Evolutionary conservation across 2,113 vertebrate genomes (phyloP), one percentile per base, ranked within the genome.

Genomic region (Grantiella picta): DNA sequence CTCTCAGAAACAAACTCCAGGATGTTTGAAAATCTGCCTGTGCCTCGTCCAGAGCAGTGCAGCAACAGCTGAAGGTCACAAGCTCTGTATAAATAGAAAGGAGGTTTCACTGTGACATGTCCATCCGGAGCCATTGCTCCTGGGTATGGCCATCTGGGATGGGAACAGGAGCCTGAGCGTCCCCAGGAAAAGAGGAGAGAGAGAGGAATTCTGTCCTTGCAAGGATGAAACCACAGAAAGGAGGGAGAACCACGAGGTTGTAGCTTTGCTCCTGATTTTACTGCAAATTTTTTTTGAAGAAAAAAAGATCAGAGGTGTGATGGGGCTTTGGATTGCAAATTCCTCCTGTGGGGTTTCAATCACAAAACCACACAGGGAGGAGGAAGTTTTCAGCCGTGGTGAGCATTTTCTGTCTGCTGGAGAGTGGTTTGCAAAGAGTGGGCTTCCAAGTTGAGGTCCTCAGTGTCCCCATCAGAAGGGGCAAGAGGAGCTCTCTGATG

Each of bases 41-140:
- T 64, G 83, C 86, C 53, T 25, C 0, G 15, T 36, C 50, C 52
- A 36, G 56, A 3, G 7, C 2, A 25, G 24, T 57, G 87, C 0
- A 66, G 93, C 94, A 90, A 82, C 90, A 95, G 94, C 95, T 95
- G 95, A 94, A 95, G 94, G 89, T 90, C 90, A 82, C 27, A 90
- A 60, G 82, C 33, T 2, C 23, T 16, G 70, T 47, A 85, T 94
- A 95, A 97, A 95, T 90, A 97, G 89, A 54, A 80, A 70, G 81
- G 85, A 91, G 87, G 52, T 79, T 95, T 95, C 66, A 69, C 56
- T 80, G 90, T 90, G 93, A 85, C 85, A 91, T 10, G 95, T 91
- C 94, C 95, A 94, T 87, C 73, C 82, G 9, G 84, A 94, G 95
- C 73, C 16, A 11, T 90, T 22, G 94, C 93, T 96, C 81, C 80